Evolutionary conservation across 2,888 invertebrate genomes (phyloP), one percentile per base, ranked within the genome.

Genomic region (Himalopsyche tibetana): DNA sequence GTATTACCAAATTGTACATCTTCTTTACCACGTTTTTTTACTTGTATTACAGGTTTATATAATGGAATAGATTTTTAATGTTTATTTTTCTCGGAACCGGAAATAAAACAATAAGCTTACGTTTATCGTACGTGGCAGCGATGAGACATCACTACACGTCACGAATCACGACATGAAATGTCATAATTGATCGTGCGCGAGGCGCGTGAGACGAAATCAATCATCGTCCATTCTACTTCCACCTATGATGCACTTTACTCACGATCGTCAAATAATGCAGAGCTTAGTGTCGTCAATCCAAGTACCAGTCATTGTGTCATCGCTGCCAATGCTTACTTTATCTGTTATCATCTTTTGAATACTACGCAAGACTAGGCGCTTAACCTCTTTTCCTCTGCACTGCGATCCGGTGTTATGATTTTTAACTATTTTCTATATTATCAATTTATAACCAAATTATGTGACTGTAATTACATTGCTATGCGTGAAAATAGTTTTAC

Each of bases 201-300:
- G 36, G 36, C 74, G 74, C 74, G 74, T 74, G 74, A 74, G 74
- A 74, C 12, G 38, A 36, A 74, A 74, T 74, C 28, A 63, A 63
- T 63, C 28, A 63, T 63, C n/a, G 12, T 74, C 36, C 28, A 51
- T 51, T 36, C 36, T 74, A 38, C 36, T 74, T 74, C 19, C 74
- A 74, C 74, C 36, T 74, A 36, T 36, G 36, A 74, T 74, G 36
- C 74, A 74, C 36, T 74, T 74, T 38, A 36, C 36, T 74, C 74
- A 74, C 74, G 74, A 74, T 74, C 36, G 19, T 74, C 74, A 36
- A 74, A 74, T 36, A 74, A 74, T 74, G 36, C 36, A 38, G 19
- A 74, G 15, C 63, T 63, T 19, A 63, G n/a, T 63, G 63, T 63
- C 63, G 5, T 74, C 12, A 15, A 28, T 36, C 12, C n/a, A 28